Base-by-base conservation (phyloP, 1,140 invertebrate species). In the Caerostris extrusa region DNA sequence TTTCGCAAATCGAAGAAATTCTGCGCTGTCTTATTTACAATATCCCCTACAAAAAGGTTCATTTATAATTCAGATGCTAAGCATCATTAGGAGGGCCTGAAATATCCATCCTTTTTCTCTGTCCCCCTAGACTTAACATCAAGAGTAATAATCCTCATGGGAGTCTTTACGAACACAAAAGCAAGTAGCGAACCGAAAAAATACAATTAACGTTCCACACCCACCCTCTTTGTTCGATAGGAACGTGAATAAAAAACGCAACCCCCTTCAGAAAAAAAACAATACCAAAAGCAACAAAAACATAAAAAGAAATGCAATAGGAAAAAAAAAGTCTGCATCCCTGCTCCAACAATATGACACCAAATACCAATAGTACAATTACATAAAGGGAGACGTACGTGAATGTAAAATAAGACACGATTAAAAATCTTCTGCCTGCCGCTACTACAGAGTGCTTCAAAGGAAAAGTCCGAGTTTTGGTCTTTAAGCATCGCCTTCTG, bases 341-440 rank as follows among this genome's bases (percentile, higher is more conserved):
- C 58, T 34, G 34, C 19, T 92, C 90, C 90, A 92, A 85, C 90
- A 92, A 92, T 85, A 53, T 92, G 90, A 92, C 90, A 92, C 90
- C 77, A 85, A 85, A 92, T 81, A 92, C 81, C 90, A 50, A 56
- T 81, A 92, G 90, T 92, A 85, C 90, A 92, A 85, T 92, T 92
- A 85, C 90, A 85, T 64, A 83, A 69, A 83, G 50, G 58, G 60
- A 67, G 53, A 17, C 60, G 81, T n/a, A 57, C 61, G 81, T 85
- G 90, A 91, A 82, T 91, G 82, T 91, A 91, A 91, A 91, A 91
- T 91, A 91, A 61, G 90, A 60, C n/a, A 91, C 82, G 90, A 82
- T 91, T 91, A 91, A 91, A 91, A 91, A 91, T 91, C 60, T 67
- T 86, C 83, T 34, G 19, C 55, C 34, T 7, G 34, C 34, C 34